Conservation (phyloP, 1,140 invertebrate genomes). For the Drosophila pruinosa region DNA sequence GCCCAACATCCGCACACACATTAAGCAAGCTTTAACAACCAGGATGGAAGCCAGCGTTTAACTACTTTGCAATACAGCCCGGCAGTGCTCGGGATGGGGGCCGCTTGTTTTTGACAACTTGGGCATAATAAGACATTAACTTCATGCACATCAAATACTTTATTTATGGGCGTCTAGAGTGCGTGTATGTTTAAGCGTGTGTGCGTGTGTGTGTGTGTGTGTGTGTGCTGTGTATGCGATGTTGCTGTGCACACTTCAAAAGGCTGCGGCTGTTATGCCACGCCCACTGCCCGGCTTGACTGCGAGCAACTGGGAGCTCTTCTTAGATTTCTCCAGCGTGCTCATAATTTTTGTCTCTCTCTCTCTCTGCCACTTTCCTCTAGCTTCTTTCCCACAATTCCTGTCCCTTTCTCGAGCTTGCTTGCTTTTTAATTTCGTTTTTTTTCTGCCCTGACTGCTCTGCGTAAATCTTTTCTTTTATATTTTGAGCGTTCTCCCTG, state of each 20-base stretch:
- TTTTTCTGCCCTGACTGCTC: conserved; percentile 14
- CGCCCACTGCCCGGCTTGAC: conserved; percentile 41
- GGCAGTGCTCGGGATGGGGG: conserved; percentile 14
- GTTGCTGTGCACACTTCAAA: conserved; percentile 67
- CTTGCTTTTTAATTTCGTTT: conserved; percentile 74
- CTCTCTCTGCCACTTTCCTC: background rate
- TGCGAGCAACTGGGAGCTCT: conserved; percentile 35
- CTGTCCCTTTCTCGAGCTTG: conserved; percentile 49
- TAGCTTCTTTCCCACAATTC: background rate
- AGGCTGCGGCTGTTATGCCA: conserved; percentile 47
- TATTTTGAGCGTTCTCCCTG: conserved; percentile 51
- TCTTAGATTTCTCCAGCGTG: conserved; percentile 62
- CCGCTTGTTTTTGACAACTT: conserved; percentile 81
- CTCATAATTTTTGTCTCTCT: conserved; percentile 70
- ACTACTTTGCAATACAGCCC: conserved; percentile 22
- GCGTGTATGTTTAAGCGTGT: conserved; percentile 37
- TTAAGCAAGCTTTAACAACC: conserved; percentile 68
- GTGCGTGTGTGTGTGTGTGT: background rate
- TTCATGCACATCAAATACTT: conserved; percentile 81
- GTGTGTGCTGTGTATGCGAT: conserved; percentile 21
- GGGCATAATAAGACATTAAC: conserved; percentile 81
- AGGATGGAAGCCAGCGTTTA: conserved; percentile 38
- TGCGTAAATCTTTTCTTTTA: conserved; percentile 49
- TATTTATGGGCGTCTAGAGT: conserved; percentile 75
- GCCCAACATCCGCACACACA: conserved; percentile 51